These are phyloP conservation scores for Chironomus riparius DNA, from an alignment of 2,888 invertebrate genomes.

Conservation along the genomic window DNA sequence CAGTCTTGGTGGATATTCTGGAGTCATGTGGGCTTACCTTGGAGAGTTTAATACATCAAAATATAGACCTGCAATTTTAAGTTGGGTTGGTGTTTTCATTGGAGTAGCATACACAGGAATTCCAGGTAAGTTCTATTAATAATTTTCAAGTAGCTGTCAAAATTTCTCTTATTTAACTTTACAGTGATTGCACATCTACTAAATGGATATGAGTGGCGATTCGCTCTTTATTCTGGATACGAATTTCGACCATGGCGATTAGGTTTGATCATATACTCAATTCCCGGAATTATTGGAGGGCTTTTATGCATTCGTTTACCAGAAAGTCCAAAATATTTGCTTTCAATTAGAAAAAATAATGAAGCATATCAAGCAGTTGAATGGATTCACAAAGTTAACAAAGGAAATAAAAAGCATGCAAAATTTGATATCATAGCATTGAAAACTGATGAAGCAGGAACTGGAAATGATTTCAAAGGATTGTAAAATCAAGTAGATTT, in stretches of 20 bases:
- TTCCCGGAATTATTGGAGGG: constrained; percentile 60
- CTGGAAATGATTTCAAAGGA: neutral
- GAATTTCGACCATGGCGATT: constrained; percentile 49
- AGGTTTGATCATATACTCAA: constrained; percentile 47
- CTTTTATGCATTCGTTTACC: constrained; percentile 53
- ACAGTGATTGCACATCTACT: neutral
- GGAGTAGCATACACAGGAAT: neutral
- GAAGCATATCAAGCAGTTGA: constrained; percentile 56
- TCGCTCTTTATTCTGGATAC: neutral
- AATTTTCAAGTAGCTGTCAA: too few relatives aligned
- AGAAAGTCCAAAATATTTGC: constrained; percentile 71
- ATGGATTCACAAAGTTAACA: constrained; percentile 57
- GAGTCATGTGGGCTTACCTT: too few relatives aligned
- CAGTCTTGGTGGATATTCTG: too few relatives aligned
- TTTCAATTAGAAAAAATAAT: constrained; percentile 56
- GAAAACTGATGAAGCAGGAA: constrained; percentile 31
- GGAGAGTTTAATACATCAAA: constrained; percentile 3
- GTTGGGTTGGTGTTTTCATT: neutral
- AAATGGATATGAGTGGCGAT: neutral
- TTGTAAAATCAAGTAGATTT: neutral
- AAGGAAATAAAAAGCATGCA: constrained; percentile 41
- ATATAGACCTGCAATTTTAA: neutral
- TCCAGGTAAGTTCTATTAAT: neutral
- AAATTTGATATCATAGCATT: constrained; percentile 35
- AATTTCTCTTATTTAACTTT: too few relatives aligned